Conservation (phyloP, 2,113 vertebrate genomes). For the Tricholaema leucomelas region DNA sequence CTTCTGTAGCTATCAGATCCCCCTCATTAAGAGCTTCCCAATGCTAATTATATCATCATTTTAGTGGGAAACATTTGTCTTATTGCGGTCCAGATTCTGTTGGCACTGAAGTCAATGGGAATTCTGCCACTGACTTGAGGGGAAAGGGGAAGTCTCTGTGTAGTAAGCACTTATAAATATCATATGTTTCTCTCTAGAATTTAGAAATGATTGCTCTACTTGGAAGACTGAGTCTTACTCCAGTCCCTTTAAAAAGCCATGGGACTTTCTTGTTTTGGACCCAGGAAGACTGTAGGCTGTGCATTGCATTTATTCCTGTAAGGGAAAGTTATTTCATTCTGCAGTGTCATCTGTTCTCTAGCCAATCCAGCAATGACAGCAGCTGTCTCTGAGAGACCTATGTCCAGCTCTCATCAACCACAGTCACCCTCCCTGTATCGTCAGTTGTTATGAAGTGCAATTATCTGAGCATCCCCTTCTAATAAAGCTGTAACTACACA, state of each 20-base stretch:
- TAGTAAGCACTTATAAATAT: not conserved
- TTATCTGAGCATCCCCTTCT: not conserved
- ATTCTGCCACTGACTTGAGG: not conserved
- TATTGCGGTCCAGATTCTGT: not conserved
- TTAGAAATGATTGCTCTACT: not conserved
- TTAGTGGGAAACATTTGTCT: not conserved
- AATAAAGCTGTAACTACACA: not conserved
- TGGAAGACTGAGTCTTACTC: not conserved
- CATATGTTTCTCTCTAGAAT: not conserved
- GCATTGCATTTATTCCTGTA: not conserved
- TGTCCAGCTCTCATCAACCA: not conserved
- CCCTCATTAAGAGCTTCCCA: conserved; percentile 4
- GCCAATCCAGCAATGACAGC: not conserved
- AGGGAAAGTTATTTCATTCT: not conserved
- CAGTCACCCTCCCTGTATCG: not conserved
- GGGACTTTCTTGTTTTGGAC: not conserved
- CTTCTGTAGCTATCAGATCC: not conserved
- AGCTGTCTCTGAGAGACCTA: not conserved
- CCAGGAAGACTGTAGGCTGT: not conserved
- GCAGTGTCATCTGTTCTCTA: not conserved
- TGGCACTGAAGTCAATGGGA: not conserved
- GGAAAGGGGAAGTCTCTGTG: not conserved
- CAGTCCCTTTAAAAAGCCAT: not conserved
- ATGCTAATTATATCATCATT: not conserved
- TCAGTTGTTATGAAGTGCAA: not conserved